Base-by-base conservation (phyloP, 2,113 vertebrate species). In the Nothoprocta perdicaria region DNA sequence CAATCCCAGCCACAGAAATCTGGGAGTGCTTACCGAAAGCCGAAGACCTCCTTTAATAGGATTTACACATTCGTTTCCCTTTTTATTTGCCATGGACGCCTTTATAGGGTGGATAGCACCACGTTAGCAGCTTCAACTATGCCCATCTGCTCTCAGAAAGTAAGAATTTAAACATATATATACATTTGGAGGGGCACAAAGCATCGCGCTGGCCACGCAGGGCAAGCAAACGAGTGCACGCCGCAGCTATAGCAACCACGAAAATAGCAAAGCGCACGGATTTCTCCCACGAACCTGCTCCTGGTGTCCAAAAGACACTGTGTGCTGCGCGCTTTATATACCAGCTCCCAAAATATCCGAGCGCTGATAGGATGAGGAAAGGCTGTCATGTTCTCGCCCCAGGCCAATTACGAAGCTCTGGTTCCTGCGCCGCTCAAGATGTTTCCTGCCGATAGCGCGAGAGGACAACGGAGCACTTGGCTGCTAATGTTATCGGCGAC, bases 391-490 rank as follows among this genome's bases (percentile, higher is more conserved):
- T 98, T 98, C 98, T 98, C 96, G 98, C 97, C 96, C 96, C 89
- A 95, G 96, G 97, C 98, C 98, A 98, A 98, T 98, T 97, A 98
- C 98, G 97, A 96, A 97, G 97, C 96, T 97, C 95, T 77, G 97
- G 98, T 99, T 99, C 99, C 99, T 98, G 97, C 96, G 84, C 97
- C 58, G 98, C 90, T 95, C 98, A 98, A 99, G 98, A 98, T 99
- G 99, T 98, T 99, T 99, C 99, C 99, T 99, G 98, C 98, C 94
- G 99, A 99, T 99, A 99, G 97, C 67, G 33, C 91, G 21, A 58
- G 50, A 94, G 96, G 91, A 95, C 91, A 57, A 93, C 75, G 81
- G 3, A 62, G 84, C 96, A 72, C 92, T 93, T 43, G 31, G 84
- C 92, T 92, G 95, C 95, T 92, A 96, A 94, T 96, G 97, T 98